Evolutionary conservation across 2,113 vertebrate species (phyloP).

Genomic region (Aldabrachelys gigantea): DNA sequence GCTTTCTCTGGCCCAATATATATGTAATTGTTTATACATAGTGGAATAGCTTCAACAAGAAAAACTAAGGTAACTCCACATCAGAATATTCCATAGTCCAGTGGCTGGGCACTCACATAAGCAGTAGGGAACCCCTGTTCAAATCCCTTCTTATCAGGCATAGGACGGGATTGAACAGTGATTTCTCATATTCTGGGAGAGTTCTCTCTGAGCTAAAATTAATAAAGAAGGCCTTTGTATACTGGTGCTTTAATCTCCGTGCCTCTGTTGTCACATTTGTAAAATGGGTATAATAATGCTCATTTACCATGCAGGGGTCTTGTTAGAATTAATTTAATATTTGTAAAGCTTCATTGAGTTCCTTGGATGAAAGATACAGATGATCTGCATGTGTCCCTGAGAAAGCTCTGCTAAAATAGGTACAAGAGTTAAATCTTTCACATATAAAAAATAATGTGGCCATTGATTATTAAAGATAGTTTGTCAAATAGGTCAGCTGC

Average conservation of each 20-base stretch:
- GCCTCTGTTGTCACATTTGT: neutral
- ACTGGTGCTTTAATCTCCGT: neutral
- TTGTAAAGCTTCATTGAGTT: neutral
- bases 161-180: neutral
- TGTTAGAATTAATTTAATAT: neutral
- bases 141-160: too few species aligned
- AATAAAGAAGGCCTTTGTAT: neutral
- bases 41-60: too few species aligned
- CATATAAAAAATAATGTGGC: neutral
- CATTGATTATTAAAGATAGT: neutral
- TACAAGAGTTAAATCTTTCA: neutral
- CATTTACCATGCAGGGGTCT: neutral
- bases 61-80: too few species aligned
- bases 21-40: too few species aligned
- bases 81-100: neutral
- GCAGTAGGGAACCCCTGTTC: neutral
- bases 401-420: neutral
- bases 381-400: fast-evolving
- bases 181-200: neutral
- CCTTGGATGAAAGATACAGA: neutral
- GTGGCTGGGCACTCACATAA: neutral
- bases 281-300: neutral
- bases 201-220: neutral
- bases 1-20: too few species aligned
- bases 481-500: neutral